phyloP scores from a whole-genome alignment of 2,797 vertebrate genomes.

The Notolepis coatsorum region DNA sequence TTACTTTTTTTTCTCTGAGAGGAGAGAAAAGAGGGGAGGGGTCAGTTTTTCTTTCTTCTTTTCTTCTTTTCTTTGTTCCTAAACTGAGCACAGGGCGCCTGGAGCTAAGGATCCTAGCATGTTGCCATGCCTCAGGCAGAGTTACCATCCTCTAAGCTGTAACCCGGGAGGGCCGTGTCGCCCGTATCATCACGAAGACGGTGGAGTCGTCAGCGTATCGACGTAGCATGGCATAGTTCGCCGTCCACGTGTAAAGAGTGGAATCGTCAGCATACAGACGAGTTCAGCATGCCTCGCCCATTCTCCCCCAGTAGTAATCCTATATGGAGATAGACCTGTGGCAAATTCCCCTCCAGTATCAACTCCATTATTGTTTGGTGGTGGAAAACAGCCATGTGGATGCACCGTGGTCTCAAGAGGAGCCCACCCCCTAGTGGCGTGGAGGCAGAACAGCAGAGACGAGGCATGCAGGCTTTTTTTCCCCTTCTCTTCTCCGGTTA shows the following conservation, averaged over 20 bases:
- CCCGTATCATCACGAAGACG: constrained; percentile 12
- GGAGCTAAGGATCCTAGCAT: constrained; percentile 68
- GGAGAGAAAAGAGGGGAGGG: constrained; percentile 65
- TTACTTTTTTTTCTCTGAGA: constrained; percentile 51
- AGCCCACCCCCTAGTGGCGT: constrained; percentile 21
- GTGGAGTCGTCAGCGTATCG: constrained; percentile 22
- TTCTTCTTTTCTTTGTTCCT: constrained; percentile 24
- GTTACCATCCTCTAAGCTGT: constrained; percentile 30
- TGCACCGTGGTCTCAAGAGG: neutral
- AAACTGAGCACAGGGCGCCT: constrained; percentile 68
- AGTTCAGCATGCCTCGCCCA: neutral
- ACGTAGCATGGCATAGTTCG: constrained; percentile 1
- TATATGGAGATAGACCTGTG: neutral
- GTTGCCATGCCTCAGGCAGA: constrained; percentile 69
- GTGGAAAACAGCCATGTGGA: neutral
- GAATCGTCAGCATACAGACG: constrained; percentile 20
- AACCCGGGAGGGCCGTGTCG: constrained; percentile 26
- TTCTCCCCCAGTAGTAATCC: constrained; percentile 19
- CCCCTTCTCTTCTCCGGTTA: too few relatives aligned
- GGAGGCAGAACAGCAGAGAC: constrained; percentile 32
- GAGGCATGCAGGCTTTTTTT: too few relatives aligned
- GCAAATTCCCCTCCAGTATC: neutral
- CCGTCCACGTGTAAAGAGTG: constrained; percentile 12
- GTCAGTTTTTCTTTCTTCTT: constrained; percentile 18
- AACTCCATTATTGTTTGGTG: constrained; percentile 1